Conservation (phyloP, 1,140 invertebrate genomes). For the Drosophila sucinea region DNA sequence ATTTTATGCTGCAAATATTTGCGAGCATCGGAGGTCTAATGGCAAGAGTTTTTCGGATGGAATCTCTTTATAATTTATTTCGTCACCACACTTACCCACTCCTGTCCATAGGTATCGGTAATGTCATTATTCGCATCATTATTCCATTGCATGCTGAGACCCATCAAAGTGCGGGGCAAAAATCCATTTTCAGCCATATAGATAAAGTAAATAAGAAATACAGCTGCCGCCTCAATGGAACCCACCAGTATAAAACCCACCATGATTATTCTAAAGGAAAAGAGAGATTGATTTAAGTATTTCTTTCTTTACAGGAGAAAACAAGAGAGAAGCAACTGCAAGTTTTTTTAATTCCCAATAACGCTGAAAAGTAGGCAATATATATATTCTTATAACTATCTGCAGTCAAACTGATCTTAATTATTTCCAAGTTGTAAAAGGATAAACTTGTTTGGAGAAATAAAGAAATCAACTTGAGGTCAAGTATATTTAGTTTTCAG, state of each 20-base stretch:
- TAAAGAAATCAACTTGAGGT: no score
- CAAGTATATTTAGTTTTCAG: no score
- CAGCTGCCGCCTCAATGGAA: conserved; percentile 40
- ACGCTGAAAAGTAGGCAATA: no score
- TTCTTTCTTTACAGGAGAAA: no score
- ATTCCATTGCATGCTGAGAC: conserved; percentile 18
- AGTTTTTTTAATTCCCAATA: no score
- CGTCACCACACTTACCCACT: conserved; percentile 48
- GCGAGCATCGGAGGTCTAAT: conserved; percentile 28
- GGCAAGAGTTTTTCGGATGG: background rate
- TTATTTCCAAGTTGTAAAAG: no score
- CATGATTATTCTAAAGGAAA: conserved; percentile 34
- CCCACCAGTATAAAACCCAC: conserved; percentile 52
- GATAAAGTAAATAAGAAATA: conserved; percentile 43
- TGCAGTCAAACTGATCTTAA: no score
- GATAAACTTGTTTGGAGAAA: no score
- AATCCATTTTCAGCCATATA: conserved; percentile 54
- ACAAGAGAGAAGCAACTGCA: no score
- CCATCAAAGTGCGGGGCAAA: conserved; percentile 30
- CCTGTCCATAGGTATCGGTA: conserved; percentile 55
- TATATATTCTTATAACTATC: no score
- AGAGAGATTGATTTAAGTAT: no score
- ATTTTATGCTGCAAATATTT: conserved; percentile 20
- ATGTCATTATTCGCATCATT: conserved; percentile 36
- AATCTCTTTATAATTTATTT: no score